phyloP scores from a whole-genome alignment of 2,888 invertebrate genomes.

The Iselma pallidipennis region DNA sequence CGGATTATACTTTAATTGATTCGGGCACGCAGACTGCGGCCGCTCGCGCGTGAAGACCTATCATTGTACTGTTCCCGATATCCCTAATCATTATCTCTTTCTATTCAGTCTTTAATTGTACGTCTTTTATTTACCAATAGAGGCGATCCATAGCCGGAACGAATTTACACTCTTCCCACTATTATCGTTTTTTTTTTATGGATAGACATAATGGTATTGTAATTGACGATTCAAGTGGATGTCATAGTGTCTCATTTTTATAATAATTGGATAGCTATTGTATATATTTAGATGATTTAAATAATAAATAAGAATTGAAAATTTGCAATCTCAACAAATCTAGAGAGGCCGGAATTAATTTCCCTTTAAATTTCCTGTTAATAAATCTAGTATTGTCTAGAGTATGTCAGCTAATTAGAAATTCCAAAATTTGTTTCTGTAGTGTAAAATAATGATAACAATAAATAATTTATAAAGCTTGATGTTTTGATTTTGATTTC shows the following conservation, averaged over 20 bases:
- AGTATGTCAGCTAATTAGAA: no score
- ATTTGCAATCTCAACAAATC: no score
- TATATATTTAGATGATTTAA: no score
- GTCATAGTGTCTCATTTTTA: no score
- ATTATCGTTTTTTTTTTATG: neutral
- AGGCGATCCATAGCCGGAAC: conserved; percentile 7
- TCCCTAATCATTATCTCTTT: conserved; percentile 56
- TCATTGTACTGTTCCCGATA: conserved; percentile 53
- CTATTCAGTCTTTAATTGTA: conserved; percentile 53
- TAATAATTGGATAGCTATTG: no score
- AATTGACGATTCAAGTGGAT: neutral
- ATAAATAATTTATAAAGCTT: no score
- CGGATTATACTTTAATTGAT: conserved; percentile 67
- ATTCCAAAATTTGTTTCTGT: no score
- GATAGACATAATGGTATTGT: neutral
- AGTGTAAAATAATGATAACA: no score
- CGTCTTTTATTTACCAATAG: conserved; percentile 48
- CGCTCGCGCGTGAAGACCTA: conserved; percentile 54
- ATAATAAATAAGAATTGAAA: no score
- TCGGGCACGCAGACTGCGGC: conserved; percentile 57
- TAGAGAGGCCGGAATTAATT: no score
- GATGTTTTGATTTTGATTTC: neutral
- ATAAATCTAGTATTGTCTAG: neutral
- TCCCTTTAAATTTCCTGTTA: no score
- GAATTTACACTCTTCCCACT: conserved; percentile 6